A percentile compares a stretch with the other conserved stretches of the same genome.
These are phyloP conservation scores for Moxostoma hubbsi DNA, from an alignment of 2,797 vertebrate species.

Conservation along the genomic window DNA sequence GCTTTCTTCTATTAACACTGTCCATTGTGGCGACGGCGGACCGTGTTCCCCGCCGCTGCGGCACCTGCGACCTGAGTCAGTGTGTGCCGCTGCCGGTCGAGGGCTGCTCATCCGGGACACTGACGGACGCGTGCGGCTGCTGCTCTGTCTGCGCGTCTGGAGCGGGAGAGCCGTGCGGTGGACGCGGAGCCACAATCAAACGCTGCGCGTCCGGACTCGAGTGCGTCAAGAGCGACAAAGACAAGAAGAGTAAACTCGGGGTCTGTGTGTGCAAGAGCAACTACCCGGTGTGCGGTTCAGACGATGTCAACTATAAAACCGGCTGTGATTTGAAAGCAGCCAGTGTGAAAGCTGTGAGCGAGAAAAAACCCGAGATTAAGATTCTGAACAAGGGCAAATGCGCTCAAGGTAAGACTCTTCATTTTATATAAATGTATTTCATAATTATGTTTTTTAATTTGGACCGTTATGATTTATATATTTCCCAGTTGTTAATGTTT, in stretches of 20 bases:
- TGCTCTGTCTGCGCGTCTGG: conserved; percentile 83
- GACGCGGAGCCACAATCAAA: conserved; percentile 65
- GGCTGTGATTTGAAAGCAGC: conserved; percentile 84
- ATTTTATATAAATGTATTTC: neutral
- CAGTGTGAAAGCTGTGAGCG: conserved; percentile 73
- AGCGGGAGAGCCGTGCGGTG: conserved; percentile 81
- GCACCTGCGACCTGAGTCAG: conserved; percentile 71
- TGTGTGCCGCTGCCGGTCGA: conserved; percentile 77
- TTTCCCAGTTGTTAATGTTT: too few relatives aligned
- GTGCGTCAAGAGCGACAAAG: conserved; percentile 78
- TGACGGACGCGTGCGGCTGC: conserved; percentile 81
- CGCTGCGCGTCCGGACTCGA: conserved; percentile 85
- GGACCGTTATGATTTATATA: neutral
- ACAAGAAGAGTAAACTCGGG: conserved; percentile 80
- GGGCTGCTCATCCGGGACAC: conserved; percentile 77
- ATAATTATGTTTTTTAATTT: neutral
- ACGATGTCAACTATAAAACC: conserved; percentile 82
- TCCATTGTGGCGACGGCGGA: conserved; percentile 44
- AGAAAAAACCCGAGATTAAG: conserved; percentile 71
- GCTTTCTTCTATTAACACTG: conserved; percentile 40
- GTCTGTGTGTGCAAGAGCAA: conserved; percentile 84
- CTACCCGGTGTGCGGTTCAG: conserved; percentile 88
- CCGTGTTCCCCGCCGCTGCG: conserved; percentile 69
- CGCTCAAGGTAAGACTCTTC: conserved; percentile 79
- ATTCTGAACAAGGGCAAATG: conserved; percentile 88